phyloP scores from a whole-genome alignment of 2,797 vertebrate species.

The Scomberomorus guttatus region DNA sequence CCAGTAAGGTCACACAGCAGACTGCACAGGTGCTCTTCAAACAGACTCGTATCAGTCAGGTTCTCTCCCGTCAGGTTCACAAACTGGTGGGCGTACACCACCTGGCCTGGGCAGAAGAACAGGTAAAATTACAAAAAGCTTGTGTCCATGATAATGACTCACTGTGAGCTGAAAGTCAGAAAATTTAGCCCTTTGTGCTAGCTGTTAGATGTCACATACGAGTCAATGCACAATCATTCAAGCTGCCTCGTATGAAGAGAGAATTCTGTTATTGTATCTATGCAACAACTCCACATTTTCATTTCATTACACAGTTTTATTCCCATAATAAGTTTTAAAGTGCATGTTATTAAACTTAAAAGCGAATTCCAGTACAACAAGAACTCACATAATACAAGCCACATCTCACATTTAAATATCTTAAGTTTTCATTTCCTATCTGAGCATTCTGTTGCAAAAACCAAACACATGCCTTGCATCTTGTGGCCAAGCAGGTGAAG shows the following conservation, averaged over 20 bases:
- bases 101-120: conserved; percentile 88
- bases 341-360: neutral
- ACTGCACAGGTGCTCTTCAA: conserved; percentile 93
- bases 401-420: neutral
- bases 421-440: neutral
- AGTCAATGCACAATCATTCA: neutral
- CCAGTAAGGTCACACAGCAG: conserved; percentile 92
- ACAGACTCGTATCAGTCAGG: conserved; percentile 92
- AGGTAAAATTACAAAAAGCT: conserved; percentile 53
- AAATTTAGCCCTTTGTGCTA: conserved; percentile 3
- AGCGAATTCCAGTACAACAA: neutral
- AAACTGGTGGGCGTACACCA: conserved; percentile 93
- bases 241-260: neutral
- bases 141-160: conserved; percentile 46
- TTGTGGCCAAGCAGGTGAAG: conserved; percentile 92
- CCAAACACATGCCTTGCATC: conserved; percentile 86
- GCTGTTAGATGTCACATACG: neutral
- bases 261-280: neutral
- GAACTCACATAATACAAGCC: neutral
- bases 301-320: neutral
- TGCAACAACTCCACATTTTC: neutral
- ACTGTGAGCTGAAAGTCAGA: conserved; percentile 32
- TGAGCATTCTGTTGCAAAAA: neutral
- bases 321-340: neutral
- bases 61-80: conserved; percentile 93